These are phyloP conservation scores for Pseudotriccus pelzelni DNA, from an alignment of 2,797 vertebrate species.

Conservation along the genomic window DNA sequence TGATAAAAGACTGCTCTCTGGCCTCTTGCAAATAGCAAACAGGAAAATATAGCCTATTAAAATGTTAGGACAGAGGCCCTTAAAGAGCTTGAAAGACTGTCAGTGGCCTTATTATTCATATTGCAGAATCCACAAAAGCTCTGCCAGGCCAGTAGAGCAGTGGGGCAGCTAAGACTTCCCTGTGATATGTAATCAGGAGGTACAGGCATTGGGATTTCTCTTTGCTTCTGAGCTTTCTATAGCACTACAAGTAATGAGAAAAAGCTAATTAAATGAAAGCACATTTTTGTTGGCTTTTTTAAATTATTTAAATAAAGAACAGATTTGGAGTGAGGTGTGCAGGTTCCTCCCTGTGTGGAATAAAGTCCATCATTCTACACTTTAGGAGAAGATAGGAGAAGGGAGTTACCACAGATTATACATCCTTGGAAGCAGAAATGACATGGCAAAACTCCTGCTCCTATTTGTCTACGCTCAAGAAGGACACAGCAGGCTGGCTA, in stretches of 20 bases:
- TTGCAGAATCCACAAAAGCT: neutral
- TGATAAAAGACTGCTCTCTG: neutral
- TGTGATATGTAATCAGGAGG: neutral
- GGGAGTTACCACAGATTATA: neutral
- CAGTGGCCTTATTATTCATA: neutral
- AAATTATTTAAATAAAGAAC: neutral
- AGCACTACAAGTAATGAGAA: neutral
- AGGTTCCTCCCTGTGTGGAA: neutral
- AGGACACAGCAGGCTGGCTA: neutral
- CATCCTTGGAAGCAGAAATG: neutral
- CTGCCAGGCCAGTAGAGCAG: neutral
- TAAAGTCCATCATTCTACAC: neutral
- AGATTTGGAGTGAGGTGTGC: neutral
- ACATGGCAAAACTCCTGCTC: neutral
- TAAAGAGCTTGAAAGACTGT: neutral
- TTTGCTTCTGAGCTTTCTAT: neutral
- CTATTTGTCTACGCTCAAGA: neutral
- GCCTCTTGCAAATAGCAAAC: neutral
- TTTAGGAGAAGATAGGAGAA: neutral
- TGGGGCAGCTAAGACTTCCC: neutral
- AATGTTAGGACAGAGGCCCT: neutral
- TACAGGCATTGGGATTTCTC: neutral
- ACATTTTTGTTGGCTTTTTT: neutral
- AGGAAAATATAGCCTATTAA: neutral
- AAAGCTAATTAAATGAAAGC: neutral